Evolutionary conservation across 1,140 invertebrate genomes (phyloP).

Genomic region (Asobara japonica): DNA sequence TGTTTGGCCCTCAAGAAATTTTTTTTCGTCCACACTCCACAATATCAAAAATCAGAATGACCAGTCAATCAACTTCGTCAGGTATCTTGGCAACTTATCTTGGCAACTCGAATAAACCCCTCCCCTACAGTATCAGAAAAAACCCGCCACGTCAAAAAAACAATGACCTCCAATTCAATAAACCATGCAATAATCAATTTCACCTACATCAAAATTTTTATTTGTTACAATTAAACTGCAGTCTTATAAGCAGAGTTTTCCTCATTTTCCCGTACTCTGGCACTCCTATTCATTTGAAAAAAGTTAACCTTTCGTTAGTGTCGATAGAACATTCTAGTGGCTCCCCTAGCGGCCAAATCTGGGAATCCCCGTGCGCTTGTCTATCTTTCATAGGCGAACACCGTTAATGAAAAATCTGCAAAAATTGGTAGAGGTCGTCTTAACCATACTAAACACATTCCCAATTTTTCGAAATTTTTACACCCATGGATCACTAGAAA

Average conservation of each 20-base stretch:
- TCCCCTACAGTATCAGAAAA: background rate
- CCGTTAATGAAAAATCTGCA: too few relatives aligned
- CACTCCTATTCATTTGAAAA: background rate
- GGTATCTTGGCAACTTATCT: background rate
- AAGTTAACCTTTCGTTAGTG: too few relatives aligned
- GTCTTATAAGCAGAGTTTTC: constrained; percentile 54
- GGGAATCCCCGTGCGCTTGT: too few relatives aligned
- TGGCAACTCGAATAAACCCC: background rate
- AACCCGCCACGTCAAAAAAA: background rate
- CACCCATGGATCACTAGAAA: too few relatives aligned
- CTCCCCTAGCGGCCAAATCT: too few relatives aligned
- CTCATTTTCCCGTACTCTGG: constrained; percentile 18
- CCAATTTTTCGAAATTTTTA: too few relatives aligned
- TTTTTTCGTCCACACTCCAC: background rate
- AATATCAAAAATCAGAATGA: background rate
- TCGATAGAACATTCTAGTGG: too few relatives aligned
- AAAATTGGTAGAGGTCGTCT: too few relatives aligned
- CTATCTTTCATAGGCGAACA: too few relatives aligned
- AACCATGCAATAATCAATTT: constrained; percentile 28
- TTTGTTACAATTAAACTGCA: constrained; percentile 59
- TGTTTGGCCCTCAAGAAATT: background rate
- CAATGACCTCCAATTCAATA: constrained; percentile 32
- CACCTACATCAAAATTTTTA: constrained; percentile 47
- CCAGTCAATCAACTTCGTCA: background rate
- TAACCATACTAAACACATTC: too few relatives aligned